Evolutionary conservation across 2,797 vertebrate genomes (phyloP), one percentile per base, ranked within the genome.

Genomic region (Falco concolor): DNA sequence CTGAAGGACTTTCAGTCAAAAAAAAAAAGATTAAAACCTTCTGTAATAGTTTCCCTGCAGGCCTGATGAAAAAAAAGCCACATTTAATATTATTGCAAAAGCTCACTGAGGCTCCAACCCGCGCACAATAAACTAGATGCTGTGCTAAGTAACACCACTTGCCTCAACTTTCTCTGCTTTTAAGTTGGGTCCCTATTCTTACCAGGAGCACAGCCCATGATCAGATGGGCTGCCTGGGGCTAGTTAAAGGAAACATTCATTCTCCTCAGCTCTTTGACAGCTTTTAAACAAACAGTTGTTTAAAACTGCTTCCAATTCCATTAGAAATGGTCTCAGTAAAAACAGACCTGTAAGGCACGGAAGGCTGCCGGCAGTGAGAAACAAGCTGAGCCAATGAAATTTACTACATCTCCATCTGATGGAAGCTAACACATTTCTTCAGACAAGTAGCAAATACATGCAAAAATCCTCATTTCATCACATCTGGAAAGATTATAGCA

Each of bases 211-310:
- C 65, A 82, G 86, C 44, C 52, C 56, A 50, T 0, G 1, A 89
- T 96, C 88, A 94, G 90, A 93, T 85, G 75, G 77, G 49, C 81
- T 83, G 93, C 93, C 95, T 50, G 75, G 22, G 93, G 95, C 92
- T 91, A 89, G 47, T 76, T 84, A 34, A 84, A 88, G 86, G 57
- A 95, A 88, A 61, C 53, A 78, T 57, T 91, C 12, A 34, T 93
- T 90, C 63, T 81, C 2, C 18, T 86, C 74, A 79, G 63, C 65
- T 72, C 53, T 64, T 27, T 90, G 81, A 87, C 86, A 97, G 88
- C 40, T 89, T 94, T 90, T 92, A 94, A 95, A 90, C 59, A 94
- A 86, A 89, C 72, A 93, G 84, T 89, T 84, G 64, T 73, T 78
- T 95, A 84, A 96, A 92, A 95, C 53, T 1, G 4, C 69, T 94